These are phyloP conservation scores for Spatulosminthurus flaviceps DNA, from an alignment of 2,888 invertebrate genomes.

Conservation along the genomic window DNA sequence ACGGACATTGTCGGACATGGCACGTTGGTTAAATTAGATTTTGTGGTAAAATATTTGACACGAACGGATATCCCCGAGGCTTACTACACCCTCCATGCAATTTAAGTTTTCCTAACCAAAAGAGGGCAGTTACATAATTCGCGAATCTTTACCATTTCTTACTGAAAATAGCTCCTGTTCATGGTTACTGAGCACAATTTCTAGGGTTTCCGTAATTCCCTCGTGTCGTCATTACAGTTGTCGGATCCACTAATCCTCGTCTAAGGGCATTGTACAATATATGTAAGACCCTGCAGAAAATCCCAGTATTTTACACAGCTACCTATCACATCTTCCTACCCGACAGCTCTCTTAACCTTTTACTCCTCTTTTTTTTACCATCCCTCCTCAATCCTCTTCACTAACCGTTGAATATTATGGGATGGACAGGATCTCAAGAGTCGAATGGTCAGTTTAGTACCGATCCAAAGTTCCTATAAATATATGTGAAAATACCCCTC, in stretches of 20 bases:
- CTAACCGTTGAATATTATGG: conserved; percentile 10
- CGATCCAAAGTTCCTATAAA: conserved; percentile 4
- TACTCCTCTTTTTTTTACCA: background rate
- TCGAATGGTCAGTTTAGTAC: background rate
- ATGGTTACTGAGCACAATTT: conserved; percentile 23
- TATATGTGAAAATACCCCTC: no score
- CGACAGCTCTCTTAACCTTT: background rate
- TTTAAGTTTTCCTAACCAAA: conserved; percentile 24
- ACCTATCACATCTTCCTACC: no score
- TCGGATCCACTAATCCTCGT: conserved; percentile 31
- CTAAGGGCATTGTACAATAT: conserved; percentile 21
- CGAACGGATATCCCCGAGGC: conserved; percentile 38
- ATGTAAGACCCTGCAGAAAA: no score
- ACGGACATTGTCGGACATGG: conserved; percentile 44
- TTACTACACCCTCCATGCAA: background rate
- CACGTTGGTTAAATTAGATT: conserved; percentile 48
- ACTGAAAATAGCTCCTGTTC: conserved; percentile 17
- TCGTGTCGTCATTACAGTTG: conserved; percentile 41
- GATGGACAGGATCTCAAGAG: background rate
- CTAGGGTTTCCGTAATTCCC: conserved; percentile 35
- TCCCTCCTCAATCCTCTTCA: background rate
- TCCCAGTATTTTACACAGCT: no score
- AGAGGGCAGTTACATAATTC: background rate
- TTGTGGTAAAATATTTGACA: conserved; percentile 51
- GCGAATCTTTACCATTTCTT: conserved; percentile 14